A percentile compares a stretch with the other conserved stretches of the same genome.
Evolutionary conservation across 2,113 vertebrate genomes (phyloP).

Genomic region (Spheniscus mendiculus): DNA sequence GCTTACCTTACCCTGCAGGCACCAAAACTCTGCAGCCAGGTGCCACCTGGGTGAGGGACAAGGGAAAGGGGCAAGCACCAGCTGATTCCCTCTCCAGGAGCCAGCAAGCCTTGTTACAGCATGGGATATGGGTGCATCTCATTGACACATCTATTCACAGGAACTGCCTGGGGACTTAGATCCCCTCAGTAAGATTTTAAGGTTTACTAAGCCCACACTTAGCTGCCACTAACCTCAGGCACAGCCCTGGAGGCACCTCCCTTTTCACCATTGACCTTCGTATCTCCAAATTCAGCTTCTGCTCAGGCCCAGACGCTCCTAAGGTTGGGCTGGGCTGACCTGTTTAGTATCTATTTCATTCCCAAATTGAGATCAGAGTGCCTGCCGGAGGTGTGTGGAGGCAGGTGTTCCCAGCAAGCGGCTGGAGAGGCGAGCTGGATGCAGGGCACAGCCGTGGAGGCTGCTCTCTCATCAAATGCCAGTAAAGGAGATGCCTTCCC

Average conservation of each 20-base stretch:
- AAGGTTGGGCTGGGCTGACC: neutral
- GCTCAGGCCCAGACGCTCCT: neutral
- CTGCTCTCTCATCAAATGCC: neutral
- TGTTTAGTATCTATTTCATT: neutral
- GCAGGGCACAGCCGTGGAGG: neutral
- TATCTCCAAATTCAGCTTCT: neutral
- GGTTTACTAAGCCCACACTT: neutral
- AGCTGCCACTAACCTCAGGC: neutral
- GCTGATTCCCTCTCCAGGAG: neutral
- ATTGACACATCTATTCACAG: too few species aligned
- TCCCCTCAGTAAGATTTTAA: neutral
- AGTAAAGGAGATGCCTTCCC: neutral
- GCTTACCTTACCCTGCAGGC: neutral
- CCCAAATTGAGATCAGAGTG: neutral
- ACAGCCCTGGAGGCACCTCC: neutral
- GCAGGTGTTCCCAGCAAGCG: neutral
- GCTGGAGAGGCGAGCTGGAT: neutral
- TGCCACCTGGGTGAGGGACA: neutral
- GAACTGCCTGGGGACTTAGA: neutral
- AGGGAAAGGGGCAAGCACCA: neutral
- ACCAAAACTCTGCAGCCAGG: neutral
- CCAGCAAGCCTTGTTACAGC: neutral
- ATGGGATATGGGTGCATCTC: fast-evolving
- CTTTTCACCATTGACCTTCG: fast-evolving
- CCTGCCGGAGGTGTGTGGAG: neutral